Base-by-base conservation (phyloP, 2,113 vertebrate species). In the Mesoclemmys tuberculata region DNA sequence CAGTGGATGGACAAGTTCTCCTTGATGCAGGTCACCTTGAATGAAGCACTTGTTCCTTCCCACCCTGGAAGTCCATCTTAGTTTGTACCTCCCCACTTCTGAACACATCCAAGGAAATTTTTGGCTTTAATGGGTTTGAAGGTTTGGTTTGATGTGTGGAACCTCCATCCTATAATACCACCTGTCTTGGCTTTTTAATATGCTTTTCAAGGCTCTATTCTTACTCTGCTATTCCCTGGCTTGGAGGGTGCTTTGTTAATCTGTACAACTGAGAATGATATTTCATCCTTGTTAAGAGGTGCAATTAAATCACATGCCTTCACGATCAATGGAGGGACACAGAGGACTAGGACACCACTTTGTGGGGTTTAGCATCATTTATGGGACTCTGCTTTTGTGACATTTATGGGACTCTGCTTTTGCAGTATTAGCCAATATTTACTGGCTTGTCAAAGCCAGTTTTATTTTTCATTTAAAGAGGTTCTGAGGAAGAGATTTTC, bases 171-270 rank as follows among this genome's bases (percentile, higher is more conserved):
- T 82, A 84, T 3, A 56, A 87, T 82, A 55, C 71, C 24, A 1
- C 92, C 84, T 92, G 79, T 90, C 93, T 58, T 75, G 87, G 85
- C 95, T 6, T 51, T 71, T 83, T 24, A 64, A 71, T 38, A 22
- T 22, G 94, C 64, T 87, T 82, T 79, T 22, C 46, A 52, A 90
- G 75, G 27, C 54, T 80, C 41, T 49, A 10, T 38, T 6, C 64
- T 0, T 2, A 83, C 26, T 46, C 93, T 41, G 26, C 41, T 91
- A 80, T 89, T 6, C 41, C 89, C 51, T 6, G 89, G 87, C 31
- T 94, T 84, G n/a, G 0, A 2, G 87, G 85, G 82, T 11, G 85
- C 68, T 94, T 89, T 89, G 83, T 84, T 77, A 84, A 64, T 91
- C 89, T 81, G n/a, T n/a, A 0, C 49, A 94, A 77, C 79, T 31